Evolutionary conservation across 2,113 vertebrate species (phyloP).

Genomic region (Lynx canadensis): DNA sequence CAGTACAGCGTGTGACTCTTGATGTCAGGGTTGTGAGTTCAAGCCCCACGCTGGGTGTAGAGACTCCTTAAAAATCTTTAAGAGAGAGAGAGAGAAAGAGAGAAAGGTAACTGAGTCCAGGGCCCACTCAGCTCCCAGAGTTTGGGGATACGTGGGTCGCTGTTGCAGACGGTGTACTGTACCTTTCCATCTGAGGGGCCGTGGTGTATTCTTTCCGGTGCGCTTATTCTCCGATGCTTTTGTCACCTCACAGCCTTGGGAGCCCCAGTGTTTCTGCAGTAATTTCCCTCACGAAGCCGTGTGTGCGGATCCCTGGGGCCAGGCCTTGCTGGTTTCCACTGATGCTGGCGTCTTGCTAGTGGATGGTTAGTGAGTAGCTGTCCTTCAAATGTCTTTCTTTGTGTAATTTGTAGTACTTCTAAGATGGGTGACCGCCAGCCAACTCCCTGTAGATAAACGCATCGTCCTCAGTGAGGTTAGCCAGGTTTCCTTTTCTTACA

Average conservation of each 20-base stretch:
- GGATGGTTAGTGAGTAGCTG: conserved; percentile 88
- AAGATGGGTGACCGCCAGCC: not conserved
- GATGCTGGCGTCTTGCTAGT: conserved; percentile 95
- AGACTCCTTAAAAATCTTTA: not conserved
- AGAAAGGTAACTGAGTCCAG: not conserved
- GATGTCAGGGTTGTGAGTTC: not conserved
- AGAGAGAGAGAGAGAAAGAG: not conserved
- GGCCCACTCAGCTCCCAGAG: not conserved
- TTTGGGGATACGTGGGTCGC: conserved; percentile 15
- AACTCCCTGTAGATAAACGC: not conserved
- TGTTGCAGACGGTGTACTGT: conserved; percentile 19
- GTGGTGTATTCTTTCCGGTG: not conserved
- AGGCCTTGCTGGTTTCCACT: conserved; percentile 95
- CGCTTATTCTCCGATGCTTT: conserved; percentile 77
- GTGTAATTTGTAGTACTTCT: conserved; percentile 57
- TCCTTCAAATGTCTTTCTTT: conserved; percentile 72
- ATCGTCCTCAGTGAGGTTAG: not conserved
- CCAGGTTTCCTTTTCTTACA: not conserved
- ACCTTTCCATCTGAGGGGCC: conserved; percentile 15
- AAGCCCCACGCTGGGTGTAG: not conserved
- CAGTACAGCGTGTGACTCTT: not conserved
- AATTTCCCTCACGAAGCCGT: conserved; percentile 95
- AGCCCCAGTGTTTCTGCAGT: conserved; percentile 96
- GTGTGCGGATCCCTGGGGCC: conserved; percentile 97
- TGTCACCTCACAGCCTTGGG: conserved; percentile 93